Evolutionary conservation across 1,140 invertebrate genomes (phyloP), one percentile per base, ranked within the genome.

Genomic region (Drosophila simulans): DNA sequence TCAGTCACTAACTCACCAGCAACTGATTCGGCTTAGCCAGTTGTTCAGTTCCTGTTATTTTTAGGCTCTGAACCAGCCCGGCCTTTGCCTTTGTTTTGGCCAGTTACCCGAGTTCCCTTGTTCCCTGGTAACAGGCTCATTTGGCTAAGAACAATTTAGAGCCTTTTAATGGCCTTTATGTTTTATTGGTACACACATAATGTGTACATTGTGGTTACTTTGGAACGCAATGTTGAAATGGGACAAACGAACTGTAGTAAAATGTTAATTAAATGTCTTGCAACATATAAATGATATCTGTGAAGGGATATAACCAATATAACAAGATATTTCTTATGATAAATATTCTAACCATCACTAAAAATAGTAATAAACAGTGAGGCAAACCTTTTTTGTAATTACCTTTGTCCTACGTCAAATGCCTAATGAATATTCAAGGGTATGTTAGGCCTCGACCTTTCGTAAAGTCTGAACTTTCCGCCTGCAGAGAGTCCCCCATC

Each of bases 41-140:
- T 62, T 63, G 63, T 62, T 63, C 58, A 60, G 63, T 66, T 66
- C 58, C 59, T 49, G 63, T 51, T 66, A 64, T 60, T 66, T 62
- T 66, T 64, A 66, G 53, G 48, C 46, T 58, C 20, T 37, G 31
- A 27, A 53, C 45, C 54, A 31, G 7, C 31, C 35, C 49, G 35
- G 57, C 46, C 46, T 39, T 35, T 35, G 37, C 46, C 45, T 71
- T 58, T 72, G 46, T 53, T 65, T 56, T 53, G 39, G 48, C 22
- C 15, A 40, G 27, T 45, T 57, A 3, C 27, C 53, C 46, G 59
- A 31, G 27, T 20, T 40, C 45, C 25, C 42, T 31, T 43, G 59
- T 46, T 48, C 31, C 40, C 40, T 35, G 62, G 62, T 42, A 60
- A 62, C 62, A 31, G 42, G 42, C 62, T 20, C 40, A 43, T 58